Conservation (phyloP, 2,113 vertebrate species). For the Chionodraco myersi region DNA sequence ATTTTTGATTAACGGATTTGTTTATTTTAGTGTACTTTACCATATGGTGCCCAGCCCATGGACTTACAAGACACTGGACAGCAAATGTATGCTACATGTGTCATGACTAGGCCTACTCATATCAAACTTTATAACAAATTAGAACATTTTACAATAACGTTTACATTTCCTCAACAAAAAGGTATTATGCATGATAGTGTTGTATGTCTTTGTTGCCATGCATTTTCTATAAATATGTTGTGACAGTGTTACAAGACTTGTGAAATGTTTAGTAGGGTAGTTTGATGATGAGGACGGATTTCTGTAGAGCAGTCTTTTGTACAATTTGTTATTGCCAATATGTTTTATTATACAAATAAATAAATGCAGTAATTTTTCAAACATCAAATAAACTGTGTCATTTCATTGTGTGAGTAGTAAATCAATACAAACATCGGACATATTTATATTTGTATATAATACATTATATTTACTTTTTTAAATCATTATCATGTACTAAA, state of each 20-base stretch:
- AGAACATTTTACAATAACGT: too few species aligned
- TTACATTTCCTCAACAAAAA: too few species aligned
- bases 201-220: not conserved
- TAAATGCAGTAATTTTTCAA: slow-evolving; percentile 27
- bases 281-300: not conserved
- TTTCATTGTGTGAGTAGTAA: not conserved
- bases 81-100: too few species aligned
- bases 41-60: not conserved
- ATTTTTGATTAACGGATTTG: not conserved
- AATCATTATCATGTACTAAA: too few species aligned
- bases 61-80: too few species aligned
- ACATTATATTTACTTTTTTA: too few species aligned
- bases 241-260: not conserved
- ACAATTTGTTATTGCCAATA: slow-evolving; percentile 2
- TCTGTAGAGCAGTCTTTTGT: slow-evolving; percentile 20
- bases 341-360: slow-evolving; percentile 11
- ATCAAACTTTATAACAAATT: too few species aligned
- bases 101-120: too few species aligned
- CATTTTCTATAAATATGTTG: not conserved
- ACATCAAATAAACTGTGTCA: slow-evolving; percentile 15
- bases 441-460: too few species aligned
- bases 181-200: not conserved
- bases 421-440: not conserved
- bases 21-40: not conserved
- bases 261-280: not conserved